These are phyloP conservation scores for Pecten maximus DNA, from an alignment of 2,888 invertebrate species.

Conservation along the genomic window DNA sequence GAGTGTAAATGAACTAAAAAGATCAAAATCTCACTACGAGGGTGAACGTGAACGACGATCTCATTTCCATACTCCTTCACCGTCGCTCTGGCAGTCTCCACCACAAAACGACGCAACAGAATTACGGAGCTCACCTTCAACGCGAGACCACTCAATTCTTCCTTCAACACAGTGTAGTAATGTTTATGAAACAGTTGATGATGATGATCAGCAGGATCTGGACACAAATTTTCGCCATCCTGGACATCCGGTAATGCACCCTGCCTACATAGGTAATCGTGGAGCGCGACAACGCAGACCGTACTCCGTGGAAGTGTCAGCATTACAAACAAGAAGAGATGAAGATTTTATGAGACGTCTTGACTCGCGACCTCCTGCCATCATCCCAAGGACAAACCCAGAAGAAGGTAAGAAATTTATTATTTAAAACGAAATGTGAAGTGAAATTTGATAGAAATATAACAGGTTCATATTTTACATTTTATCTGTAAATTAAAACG, in stretches of 20 bases:
- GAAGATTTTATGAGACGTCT: not conserved
- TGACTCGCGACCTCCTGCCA: constrained; percentile 46
- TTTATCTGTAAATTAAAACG: too few species aligned
- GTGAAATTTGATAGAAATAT: too few species aligned
- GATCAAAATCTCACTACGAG: constrained; percentile 22
- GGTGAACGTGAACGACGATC: not conserved
- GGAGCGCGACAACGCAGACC: not conserved
- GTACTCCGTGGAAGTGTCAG: not conserved
- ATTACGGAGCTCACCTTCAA: not conserved
- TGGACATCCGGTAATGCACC: not conserved
- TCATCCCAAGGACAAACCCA: constrained; percentile 44
- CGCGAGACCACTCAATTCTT: not conserved
- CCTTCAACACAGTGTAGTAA: not conserved
- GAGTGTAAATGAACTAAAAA: constrained; percentile 2
- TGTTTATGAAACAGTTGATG: constrained; percentile 9
- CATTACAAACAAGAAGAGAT: not conserved
- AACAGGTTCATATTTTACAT: too few species aligned
- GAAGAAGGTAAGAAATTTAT: constrained; percentile 15
- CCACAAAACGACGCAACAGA: not conserved
- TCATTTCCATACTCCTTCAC: constrained; percentile 9
- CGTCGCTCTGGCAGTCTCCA: not conserved
- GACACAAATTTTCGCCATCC: not conserved
- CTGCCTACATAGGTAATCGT: not conserved
- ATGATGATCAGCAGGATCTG: not conserved
- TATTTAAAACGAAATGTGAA: too few species aligned